Evolutionary conservation across 2,797 vertebrate genomes (phyloP).

Genomic region (Erpetoichthys calabaricus): DNA sequence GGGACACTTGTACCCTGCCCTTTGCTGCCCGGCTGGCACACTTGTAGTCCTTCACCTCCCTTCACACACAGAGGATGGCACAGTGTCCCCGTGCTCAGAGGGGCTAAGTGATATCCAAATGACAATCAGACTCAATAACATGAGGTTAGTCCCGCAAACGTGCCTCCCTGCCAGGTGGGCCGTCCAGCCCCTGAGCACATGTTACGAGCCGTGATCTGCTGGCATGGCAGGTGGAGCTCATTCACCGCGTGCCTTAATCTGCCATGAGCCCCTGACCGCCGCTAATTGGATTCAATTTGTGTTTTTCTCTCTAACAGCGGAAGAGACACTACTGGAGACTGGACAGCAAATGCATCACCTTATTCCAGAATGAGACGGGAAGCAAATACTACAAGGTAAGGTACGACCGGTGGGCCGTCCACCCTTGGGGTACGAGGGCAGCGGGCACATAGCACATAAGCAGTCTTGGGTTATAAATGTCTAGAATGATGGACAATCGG

Average conservation of each 20-base stretch:
- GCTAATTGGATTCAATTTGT: slow-evolving; percentile 7
- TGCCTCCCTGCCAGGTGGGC: no score
- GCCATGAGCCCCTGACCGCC: background rate
- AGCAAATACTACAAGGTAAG: slow-evolving; percentile 94
- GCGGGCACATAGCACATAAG: background rate
- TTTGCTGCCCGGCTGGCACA: no score
- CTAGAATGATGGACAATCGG: background rate
- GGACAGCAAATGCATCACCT: slow-evolving; percentile 92
- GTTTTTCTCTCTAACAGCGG: slow-evolving; percentile 47
- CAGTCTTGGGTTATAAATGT: background rate
- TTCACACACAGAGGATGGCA: no score
- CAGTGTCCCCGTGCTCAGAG: no score
- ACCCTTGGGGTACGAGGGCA: background rate
- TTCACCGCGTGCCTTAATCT: background rate
- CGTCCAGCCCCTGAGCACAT: background rate
- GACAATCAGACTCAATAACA: no score
- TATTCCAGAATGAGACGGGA: slow-evolving; percentile 89
- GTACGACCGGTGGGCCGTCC: no score
- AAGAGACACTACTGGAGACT: slow-evolving; percentile 93
- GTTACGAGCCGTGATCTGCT: background rate
- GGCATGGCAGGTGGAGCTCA: background rate
- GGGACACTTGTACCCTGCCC: no score
- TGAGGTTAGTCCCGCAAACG: no score
- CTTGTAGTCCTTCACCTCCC: no score
- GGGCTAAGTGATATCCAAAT: no score